phyloP scores from a whole-genome alignment of 2,888 invertebrate genomes.

The Asteroscopus sphinx region DNA sequence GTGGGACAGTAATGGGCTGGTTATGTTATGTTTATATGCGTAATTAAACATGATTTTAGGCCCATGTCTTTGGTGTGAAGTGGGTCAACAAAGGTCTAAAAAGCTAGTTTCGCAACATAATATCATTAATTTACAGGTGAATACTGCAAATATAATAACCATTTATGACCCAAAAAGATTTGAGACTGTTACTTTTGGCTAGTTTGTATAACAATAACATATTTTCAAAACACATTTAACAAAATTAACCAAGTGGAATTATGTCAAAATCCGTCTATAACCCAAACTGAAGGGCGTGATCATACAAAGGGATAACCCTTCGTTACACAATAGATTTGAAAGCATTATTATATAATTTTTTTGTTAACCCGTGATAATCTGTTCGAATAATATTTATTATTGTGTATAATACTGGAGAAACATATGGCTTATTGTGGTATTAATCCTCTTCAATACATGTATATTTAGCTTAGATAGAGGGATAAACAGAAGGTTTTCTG shows the following conservation, averaged over 20 bases:
- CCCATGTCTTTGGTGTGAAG: no score
- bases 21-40: no score
- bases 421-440: slow-evolving; percentile 44
- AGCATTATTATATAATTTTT: slow-evolving; percentile 66
- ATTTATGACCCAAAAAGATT: not conserved
- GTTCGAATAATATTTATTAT: slow-evolving; percentile 64
- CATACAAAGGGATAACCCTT: slow-evolving; percentile 35
- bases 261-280: slow-evolving; percentile 40
- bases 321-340: slow-evolving; percentile 50
- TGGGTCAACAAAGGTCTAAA: no score
- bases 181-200: not conserved
- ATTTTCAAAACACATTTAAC: slow-evolving; percentile 27
- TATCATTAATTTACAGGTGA: no score
- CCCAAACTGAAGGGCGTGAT: slow-evolving; percentile 26
- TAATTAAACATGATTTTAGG: no score
- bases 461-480: no score
- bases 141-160: not conserved
- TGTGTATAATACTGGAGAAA: slow-evolving; percentile 37
- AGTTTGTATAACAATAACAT: slow-evolving; percentile 22
- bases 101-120: no score
- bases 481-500: not conserved
- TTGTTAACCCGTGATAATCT: slow-evolving; percentile 78
- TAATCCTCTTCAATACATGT: slow-evolving; percentile 8
- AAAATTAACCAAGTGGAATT: slow-evolving; percentile 19
- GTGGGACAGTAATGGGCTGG: no score